Percentiles rank a stretch among this genome's conserved stretches.
Conservation (phyloP, 2,113 vertebrate genomes). For the Oceanites oceanicus region DNA sequence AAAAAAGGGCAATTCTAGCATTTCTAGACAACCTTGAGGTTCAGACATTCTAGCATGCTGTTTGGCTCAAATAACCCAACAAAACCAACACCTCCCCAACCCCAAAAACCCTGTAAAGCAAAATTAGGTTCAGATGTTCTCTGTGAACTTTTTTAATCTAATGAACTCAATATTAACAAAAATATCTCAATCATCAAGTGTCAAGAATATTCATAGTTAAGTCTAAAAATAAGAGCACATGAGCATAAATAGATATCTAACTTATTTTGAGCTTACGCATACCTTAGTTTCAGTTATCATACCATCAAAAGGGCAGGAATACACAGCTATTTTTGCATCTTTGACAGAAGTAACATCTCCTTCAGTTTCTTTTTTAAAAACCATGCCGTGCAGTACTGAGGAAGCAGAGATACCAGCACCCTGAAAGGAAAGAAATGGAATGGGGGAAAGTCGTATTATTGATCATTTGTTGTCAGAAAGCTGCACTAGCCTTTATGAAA, state of each 20-base stretch:
- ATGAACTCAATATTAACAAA: slow-evolving; percentile 6
- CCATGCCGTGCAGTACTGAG: slow-evolving; percentile 94
- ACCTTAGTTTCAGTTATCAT: slow-evolving; percentile 98
- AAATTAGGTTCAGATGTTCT: neutral
- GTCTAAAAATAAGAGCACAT: slow-evolving; percentile 20
- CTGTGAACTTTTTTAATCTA: neutral
- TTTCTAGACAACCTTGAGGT: neutral
- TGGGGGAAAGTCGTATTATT: neutral
- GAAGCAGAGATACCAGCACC: slow-evolving; percentile 89
- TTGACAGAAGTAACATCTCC: slow-evolving; percentile 93
- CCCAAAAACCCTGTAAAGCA: neutral
- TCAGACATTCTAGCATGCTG: neutral
- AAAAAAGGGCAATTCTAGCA: neutral
- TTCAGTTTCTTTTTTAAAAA: slow-evolving; percentile 97
- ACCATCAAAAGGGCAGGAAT: slow-evolving; percentile 96
- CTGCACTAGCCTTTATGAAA: neutral
- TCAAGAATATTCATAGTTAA: neutral
- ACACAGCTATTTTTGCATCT: slow-evolving; percentile 93
- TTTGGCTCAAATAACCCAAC: neutral
- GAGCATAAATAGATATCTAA: neutral
- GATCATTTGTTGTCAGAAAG: neutral
- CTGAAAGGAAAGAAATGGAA: slow-evolving; percentile 65
- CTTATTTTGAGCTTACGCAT: slow-evolving; percentile 36
- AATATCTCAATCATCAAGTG: slow-evolving; percentile 9
- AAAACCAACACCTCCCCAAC: neutral